These are phyloP conservation scores for Camptogramma bilineatum DNA, from an alignment of 2,888 invertebrate genomes.

Conservation along the genomic window DNA sequence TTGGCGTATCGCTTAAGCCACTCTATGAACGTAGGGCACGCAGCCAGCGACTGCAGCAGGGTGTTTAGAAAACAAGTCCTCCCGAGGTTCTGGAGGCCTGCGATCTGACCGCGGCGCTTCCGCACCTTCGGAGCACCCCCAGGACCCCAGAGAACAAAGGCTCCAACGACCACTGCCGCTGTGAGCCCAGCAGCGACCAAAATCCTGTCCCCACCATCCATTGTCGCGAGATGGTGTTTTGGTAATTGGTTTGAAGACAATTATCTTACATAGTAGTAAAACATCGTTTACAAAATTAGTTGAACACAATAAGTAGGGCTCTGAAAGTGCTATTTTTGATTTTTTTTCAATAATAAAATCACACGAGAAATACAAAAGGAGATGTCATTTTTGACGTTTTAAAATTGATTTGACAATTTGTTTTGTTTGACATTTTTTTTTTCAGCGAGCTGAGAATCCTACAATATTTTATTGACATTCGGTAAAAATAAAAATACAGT, in stretches of 20 bases:
- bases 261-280: slow-evolving; percentile 31
- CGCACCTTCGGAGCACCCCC: slow-evolving; percentile 87
- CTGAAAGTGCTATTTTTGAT: slow-evolving; percentile 25
- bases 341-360: slow-evolving; percentile 36
- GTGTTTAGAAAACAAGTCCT: slow-evolving; percentile 97
- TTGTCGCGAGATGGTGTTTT: slow-evolving; percentile 56
- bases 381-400: not conserved
- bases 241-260: slow-evolving; percentile 12
- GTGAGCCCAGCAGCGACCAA: slow-evolving; percentile 92
- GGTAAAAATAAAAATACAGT: not conserved
- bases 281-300: slow-evolving; percentile 8
- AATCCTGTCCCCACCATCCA: slow-evolving; percentile 91
- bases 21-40: slow-evolving; percentile 92
- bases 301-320: slow-evolving; percentile 15
- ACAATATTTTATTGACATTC: not conserved
- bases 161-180: slow-evolving; percentile 92
- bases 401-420: not conserved
- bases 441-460: not conserved
- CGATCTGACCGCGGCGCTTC: slow-evolving; percentile 89
- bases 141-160: slow-evolving; percentile 93
- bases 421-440: not conserved
- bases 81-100: slow-evolving; percentile 95
- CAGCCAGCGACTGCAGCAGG: slow-evolving; percentile 94
- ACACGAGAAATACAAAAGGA: slow-evolving; percentile 5
- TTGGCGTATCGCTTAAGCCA: slow-evolving; percentile 91